Evolutionary conservation across 2,888 invertebrate species (phyloP).

Genomic region (Fragum sueziense): DNA sequence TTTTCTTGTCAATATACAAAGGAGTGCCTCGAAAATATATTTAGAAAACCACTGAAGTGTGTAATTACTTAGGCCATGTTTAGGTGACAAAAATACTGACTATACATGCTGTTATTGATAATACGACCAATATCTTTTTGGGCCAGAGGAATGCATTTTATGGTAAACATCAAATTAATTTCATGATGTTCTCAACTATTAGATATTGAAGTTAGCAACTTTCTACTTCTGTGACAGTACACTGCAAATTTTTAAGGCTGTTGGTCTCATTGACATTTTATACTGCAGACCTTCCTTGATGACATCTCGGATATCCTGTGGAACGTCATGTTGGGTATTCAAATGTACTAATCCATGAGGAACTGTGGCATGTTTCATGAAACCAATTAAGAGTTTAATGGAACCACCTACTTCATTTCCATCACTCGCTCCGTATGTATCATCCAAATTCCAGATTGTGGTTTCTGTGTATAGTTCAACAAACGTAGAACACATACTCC

Average conservation of each 20-base stretch:
- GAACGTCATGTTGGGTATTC: not conserved
- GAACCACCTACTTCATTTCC: not conserved
- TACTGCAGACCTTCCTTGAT: constrained; percentile 26
- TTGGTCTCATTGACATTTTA: constrained; percentile 14
- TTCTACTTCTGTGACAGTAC: not conserved
- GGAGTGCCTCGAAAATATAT: no score
- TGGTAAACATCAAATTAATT: no score
- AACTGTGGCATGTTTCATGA: not conserved
- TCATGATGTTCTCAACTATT: no score
- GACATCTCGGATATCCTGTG: not conserved
- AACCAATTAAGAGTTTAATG: not conserved
- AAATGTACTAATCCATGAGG: not conserved
- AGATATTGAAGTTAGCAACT: no score
- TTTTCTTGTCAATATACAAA: no score
- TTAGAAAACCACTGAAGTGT: no score
- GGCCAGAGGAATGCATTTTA: no score
- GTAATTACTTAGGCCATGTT: no score
- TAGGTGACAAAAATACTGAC: no score
- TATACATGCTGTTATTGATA: no score
- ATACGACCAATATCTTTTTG: no score
- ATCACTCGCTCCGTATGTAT: not conserved
- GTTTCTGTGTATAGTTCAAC: constrained; percentile 26
- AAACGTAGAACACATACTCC: constrained; percentile 33
- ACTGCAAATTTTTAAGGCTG: constrained; percentile 20
- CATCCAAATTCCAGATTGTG: constrained; percentile 28